Conservation (phyloP, 2,113 vertebrate species). For the Melanocharis versteri region DNA sequence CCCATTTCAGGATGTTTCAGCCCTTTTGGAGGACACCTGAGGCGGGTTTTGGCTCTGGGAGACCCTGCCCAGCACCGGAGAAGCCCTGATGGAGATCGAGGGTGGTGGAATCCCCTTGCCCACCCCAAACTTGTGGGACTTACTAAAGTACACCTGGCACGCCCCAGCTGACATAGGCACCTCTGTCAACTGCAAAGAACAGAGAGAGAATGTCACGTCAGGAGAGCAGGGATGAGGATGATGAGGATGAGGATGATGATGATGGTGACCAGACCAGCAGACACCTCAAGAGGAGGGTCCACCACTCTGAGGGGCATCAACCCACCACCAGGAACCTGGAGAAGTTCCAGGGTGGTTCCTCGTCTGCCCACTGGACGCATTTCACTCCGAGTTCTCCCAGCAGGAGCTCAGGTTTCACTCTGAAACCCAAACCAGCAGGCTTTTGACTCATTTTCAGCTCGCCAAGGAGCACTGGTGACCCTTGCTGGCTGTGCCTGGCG, state of each 20-base stretch:
- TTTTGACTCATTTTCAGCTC: not conserved
- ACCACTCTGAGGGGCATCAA: not conserved
- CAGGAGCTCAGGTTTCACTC: not conserved
- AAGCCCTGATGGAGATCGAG: rapidly evolving
- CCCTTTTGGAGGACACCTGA: not conserved
- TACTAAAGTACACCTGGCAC: not conserved
- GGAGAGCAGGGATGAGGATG: not conserved
- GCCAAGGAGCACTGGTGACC: not conserved
- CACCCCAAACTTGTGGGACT: not conserved
- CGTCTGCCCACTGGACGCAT: not conserved
- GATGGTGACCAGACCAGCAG: not conserved
- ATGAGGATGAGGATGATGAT: not conserved
- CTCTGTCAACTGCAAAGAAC: not conserved
- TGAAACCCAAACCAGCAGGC: not conserved
- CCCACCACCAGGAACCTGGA: not conserved
- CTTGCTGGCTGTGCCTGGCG: not conserved
- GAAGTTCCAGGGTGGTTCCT: not conserved
- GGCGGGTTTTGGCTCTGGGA: not conserved
- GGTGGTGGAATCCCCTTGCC: not conserved
- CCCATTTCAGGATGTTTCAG: not conserved
- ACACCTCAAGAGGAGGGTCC: not conserved
- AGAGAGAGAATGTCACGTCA: not conserved
- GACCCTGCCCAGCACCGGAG: not conserved
- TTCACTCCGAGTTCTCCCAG: not conserved
- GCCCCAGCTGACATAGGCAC: not conserved